A percentile compares a stretch with the other conserved stretches of the same genome.
These are phyloP conservation scores for Heterohyrax brucei DNA, from an alignment of 2,797 vertebrate species.

Conservation along the genomic window DNA sequence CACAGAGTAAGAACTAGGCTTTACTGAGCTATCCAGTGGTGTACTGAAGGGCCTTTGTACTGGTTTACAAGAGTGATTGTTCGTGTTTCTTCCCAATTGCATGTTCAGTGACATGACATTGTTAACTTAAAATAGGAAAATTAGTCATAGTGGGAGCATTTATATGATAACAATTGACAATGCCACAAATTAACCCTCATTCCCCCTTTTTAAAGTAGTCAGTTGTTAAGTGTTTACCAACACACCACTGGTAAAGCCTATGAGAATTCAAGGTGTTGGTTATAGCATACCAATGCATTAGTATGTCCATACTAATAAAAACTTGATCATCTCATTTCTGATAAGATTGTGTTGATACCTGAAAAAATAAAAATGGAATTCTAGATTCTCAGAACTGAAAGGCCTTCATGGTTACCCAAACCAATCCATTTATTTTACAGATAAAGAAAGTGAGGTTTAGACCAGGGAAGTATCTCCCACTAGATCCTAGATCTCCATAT, in stretches of 20 bases:
- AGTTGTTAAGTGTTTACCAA: slow-evolving; percentile 15
- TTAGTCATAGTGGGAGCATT: not conserved
- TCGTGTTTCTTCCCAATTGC: not conserved
- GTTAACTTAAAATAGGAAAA: slow-evolving; percentile 32
- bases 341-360: not conserved
- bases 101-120: not conserved
- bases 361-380: slow-evolving; percentile 25
- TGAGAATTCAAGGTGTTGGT: not conserved
- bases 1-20: not conserved
- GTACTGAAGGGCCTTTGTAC: not conserved
- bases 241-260: not conserved
- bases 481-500: not conserved
- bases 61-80: not conserved
- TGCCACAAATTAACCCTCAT: slow-evolving; percentile 15
- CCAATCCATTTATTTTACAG: not conserved
- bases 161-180: not conserved
- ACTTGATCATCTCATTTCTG: not conserved
- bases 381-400: slow-evolving; percentile 15
- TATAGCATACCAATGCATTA: not conserved
- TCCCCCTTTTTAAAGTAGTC: not conserved
- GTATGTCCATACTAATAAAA: not conserved
- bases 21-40: not conserved
- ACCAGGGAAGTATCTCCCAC: not conserved
- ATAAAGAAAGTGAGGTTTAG: slow-evolving; percentile 19
- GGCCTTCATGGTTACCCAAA: not conserved